Evolutionary conservation across 2,888 invertebrate genomes (phyloP).

Genomic region (Creontiades dilutus): DNA sequence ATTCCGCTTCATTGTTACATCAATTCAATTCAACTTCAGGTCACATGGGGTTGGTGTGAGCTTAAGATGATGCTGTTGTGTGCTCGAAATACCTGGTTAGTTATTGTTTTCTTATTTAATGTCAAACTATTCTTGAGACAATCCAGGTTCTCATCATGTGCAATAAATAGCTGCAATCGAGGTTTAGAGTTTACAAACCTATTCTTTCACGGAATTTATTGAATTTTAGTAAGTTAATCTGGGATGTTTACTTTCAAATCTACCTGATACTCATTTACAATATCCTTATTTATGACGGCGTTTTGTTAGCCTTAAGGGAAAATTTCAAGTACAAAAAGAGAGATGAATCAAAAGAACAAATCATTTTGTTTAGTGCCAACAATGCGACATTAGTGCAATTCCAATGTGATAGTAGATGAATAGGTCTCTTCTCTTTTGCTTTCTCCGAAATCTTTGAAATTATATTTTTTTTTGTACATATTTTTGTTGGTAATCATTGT

Average conservation of each 20-base stretch:
- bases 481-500: background rate
- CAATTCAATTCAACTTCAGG: too few relatives aligned
- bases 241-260: background rate
- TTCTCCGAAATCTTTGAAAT: background rate
- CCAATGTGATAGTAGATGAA: conserved; percentile 42
- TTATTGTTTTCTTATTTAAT: too few relatives aligned
- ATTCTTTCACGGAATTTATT: too few relatives aligned
- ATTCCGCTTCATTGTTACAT: too few relatives aligned
- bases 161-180: too few relatives aligned
- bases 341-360: conserved; percentile 6
- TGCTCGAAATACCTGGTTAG: too few relatives aligned
- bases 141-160: too few relatives aligned
- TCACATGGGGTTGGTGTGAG: too few relatives aligned
- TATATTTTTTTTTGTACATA: conserved; percentile 1
- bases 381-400: conserved; percentile 29
- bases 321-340: conserved; percentile 18
- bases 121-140: too few relatives aligned
- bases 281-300: background rate
- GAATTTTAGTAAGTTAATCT: background rate
- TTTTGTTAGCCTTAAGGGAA: background rate
- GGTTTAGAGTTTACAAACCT: too few relatives aligned
- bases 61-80: too few relatives aligned
- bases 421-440: conserved; percentile 24
- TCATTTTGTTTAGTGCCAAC: conserved; percentile 30
- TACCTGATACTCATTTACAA: background rate